Percentiles rank a stretch among this genome's conserved stretches.
These are phyloP conservation scores for Zosterops hypoxanthus DNA, from an alignment of 2,113 vertebrate genomes.

Conservation along the genomic window DNA sequence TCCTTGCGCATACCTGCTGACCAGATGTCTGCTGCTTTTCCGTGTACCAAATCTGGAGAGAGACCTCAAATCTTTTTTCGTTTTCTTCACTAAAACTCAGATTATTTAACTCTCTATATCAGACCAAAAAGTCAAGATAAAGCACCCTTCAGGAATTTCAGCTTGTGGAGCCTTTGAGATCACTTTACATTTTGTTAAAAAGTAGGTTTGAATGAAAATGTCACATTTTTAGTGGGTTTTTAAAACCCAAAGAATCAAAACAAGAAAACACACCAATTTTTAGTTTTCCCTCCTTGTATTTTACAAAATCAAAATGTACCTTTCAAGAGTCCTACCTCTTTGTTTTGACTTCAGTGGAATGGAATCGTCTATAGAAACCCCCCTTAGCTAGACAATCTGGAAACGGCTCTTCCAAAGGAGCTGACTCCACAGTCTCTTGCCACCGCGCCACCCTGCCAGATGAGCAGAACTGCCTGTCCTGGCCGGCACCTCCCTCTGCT, in stretches of 20 bases:
- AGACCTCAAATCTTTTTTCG: neutral
- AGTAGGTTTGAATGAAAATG: neutral
- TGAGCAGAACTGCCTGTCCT: neutral
- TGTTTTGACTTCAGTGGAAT: neutral
- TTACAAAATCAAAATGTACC: neutral
- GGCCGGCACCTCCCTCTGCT: neutral
- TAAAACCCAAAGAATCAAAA: neutral
- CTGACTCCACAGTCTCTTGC: neutral
- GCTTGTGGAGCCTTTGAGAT: neutral
- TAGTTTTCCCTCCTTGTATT: neutral
- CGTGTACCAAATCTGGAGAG: accelerated
- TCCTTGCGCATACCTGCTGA: neutral
- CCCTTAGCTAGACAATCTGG: neutral
- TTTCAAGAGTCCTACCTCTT: neutral
- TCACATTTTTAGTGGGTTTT: neutral
- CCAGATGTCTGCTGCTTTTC: neutral
- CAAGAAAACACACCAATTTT: neutral
- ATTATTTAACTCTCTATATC: neutral
- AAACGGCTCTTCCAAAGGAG: accelerated
- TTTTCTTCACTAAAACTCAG: neutral
- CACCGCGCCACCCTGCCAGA: neutral
- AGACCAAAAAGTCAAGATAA: neutral
- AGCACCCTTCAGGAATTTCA: neutral
- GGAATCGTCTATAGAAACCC: neutral
- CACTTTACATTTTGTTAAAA: neutral